phyloP scores from a whole-genome alignment of 2,797 vertebrate genomes.

The Ctenopoma multispine region DNA sequence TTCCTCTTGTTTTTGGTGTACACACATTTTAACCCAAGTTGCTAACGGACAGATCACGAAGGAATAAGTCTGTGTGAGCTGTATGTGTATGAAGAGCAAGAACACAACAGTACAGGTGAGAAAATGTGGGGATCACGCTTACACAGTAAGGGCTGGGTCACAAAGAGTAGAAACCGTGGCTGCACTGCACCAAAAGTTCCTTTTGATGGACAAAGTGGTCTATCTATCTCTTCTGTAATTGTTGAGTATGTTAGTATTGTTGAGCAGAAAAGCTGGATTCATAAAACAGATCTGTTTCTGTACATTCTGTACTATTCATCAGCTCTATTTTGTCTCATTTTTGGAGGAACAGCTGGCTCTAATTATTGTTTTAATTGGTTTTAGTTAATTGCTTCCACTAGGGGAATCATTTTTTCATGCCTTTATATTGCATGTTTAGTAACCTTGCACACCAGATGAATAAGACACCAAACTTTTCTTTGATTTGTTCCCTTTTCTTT shows the following conservation, averaged over 20 bases:
- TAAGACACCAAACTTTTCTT: slow-evolving; percentile 5
- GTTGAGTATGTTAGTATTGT: slow-evolving; percentile 2
- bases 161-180: background rate
- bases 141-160: slow-evolving; percentile 22
- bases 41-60: background rate
- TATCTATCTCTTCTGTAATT: background rate
- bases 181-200: slow-evolving; percentile 10
- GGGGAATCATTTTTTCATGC: slow-evolving; percentile 40
- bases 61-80: background rate
- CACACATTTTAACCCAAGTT: background rate
- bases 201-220: background rate
- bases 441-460: slow-evolving; percentile 26
- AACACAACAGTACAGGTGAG: slow-evolving; percentile 4
- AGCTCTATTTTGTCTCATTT: slow-evolving; percentile 9
- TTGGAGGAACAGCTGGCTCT: slow-evolving; percentile 44
- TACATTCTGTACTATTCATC: background rate
- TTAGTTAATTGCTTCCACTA: slow-evolving; percentile 32
- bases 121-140: background rate
- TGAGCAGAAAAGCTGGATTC: background rate
- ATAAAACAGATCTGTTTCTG: slow-evolving; percentile 3
- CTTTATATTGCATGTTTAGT: slow-evolving; percentile 37
- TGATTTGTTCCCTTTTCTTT: slow-evolving; percentile 1
- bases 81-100: slow-evolving; percentile 4
- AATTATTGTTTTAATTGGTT: slow-evolving; percentile 52
- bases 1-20: background rate